A percentile compares a stretch with the other conserved stretches of the same genome.
phyloP scores from a whole-genome alignment of 2,113 vertebrate species.

The Etia nguti region DNA sequence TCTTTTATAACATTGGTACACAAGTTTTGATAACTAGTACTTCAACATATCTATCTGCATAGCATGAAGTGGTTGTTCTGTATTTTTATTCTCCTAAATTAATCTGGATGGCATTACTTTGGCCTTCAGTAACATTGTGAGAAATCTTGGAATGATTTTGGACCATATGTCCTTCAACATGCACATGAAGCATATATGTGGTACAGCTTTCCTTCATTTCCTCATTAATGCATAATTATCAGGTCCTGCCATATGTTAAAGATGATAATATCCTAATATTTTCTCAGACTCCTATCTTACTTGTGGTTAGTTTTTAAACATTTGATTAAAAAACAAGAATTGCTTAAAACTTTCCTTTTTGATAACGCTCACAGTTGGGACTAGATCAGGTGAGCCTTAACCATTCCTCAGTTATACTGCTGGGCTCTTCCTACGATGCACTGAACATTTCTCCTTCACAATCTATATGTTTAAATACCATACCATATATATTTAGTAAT shows the following conservation, averaged over 20 bases:
- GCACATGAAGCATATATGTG: background rate
- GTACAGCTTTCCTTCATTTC: background rate
- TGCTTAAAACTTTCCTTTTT: background rate
- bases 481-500: background rate
- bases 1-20: background rate
- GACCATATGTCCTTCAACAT: background rate
- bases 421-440: background rate
- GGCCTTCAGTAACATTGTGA: background rate
- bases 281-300: background rate
- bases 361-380: background rate
- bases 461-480: background rate
- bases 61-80: background rate
- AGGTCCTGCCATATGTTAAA: background rate
- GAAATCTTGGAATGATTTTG: background rate
- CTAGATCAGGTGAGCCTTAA: background rate
- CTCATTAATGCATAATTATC: background rate
- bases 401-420: background rate
- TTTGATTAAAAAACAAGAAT: fast-evolving
- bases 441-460: background rate
- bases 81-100: background rate
- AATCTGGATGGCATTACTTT: background rate
- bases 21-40: background rate
- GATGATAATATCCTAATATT: fast-evolving
- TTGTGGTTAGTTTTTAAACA: background rate
- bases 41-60: background rate